Conservation (phyloP, 1,140 invertebrate species). For the Dendrolimus kikuchii region DNA sequence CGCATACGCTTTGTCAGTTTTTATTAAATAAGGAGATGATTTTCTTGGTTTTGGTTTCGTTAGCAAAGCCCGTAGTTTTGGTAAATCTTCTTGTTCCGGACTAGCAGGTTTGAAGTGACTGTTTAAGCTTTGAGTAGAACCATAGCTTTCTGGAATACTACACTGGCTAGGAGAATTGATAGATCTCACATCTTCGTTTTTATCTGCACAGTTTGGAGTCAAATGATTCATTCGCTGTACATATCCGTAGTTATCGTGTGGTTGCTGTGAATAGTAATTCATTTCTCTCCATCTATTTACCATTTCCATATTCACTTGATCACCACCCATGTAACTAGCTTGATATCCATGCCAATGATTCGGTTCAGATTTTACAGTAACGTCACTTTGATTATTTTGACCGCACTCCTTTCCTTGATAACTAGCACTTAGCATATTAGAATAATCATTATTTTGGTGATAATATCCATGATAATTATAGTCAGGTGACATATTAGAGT, state of each 20-base stretch:
- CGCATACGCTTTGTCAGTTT: slow-evolving; percentile 35
- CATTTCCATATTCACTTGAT: slow-evolving; percentile 38
- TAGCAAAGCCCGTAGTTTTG: slow-evolving; percentile 35
- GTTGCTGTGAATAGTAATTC: slow-evolving; percentile 39
- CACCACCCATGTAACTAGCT: slow-evolving; percentile 25
- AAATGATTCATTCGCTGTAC: slow-evolving; percentile 24
- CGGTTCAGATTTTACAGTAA: slow-evolving; percentile 45
- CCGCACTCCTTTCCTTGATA: slow-evolving; percentile 22
- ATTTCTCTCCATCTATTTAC: slow-evolving; percentile 49
- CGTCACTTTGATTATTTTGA: slow-evolving; percentile 18
- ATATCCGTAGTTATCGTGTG: slow-evolving; percentile 31
- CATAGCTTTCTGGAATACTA: slow-evolving; percentile 46
- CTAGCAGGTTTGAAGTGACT: slow-evolving; percentile 34
- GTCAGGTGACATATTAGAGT: slow-evolving; percentile 20
- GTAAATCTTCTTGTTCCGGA: slow-evolving; percentile 35
- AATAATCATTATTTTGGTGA: slow-evolving; percentile 34
- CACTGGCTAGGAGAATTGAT: slow-evolving; percentile 47
- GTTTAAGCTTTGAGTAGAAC: slow-evolving; percentile 42
- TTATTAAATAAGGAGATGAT: slow-evolving; percentile 22
- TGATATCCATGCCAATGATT: slow-evolving; percentile 41
- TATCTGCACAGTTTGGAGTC: slow-evolving; percentile 12
- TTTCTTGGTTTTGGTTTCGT: slow-evolving; percentile 27
- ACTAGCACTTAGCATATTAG: slow-evolving; percentile 19
- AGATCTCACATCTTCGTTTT: slow-evolving; percentile 33
- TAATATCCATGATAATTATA: slow-evolving; percentile 42